A percentile compares a stretch with the other conserved stretches of the same genome.
phyloP scores from a whole-genome alignment of 2,888 invertebrate genomes.

The Agrilus mali region DNA sequence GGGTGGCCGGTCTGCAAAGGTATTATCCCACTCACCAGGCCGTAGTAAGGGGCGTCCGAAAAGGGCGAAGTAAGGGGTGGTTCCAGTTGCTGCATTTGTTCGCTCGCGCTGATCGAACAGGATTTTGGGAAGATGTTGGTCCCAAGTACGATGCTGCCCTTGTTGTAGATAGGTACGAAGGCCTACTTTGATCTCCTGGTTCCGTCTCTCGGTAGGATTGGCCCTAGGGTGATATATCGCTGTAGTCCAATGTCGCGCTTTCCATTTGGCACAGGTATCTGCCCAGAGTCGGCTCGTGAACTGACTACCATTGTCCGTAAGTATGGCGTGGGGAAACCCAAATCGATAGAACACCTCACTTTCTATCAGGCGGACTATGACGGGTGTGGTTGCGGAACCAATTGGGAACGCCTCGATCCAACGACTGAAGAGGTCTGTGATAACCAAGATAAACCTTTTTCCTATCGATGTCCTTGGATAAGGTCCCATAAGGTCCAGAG shows the following conservation, averaged over 20 bases:
- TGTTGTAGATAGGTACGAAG: slow-evolving; percentile 7
- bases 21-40: no score
- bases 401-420: slow-evolving; percentile 17
- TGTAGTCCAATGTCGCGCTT: slow-evolving; percentile 5
- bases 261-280: neutral
- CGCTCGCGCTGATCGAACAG: neutral
- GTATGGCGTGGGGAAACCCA: slow-evolving; percentile 7
- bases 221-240: slow-evolving; percentile 15
- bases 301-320: slow-evolving; percentile 7
- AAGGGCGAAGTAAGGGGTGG: no score
- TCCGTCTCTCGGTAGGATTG: no score
- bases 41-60: no score
- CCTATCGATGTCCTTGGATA: slow-evolving; percentile 5
- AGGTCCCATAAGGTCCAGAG: slow-evolving; percentile 9
- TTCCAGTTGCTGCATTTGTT: no score
- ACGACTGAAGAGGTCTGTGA: slow-evolving; percentile 14
- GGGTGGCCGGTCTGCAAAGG: no score
- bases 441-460: slow-evolving; percentile 11
- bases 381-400: neutral
- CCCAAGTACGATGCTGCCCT: neutral
- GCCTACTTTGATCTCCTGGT: slow-evolving; percentile 17
- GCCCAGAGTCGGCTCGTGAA: neutral
- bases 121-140: neutral
- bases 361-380: slow-evolving; percentile 2
- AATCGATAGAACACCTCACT: slow-evolving; percentile 8